Conservation (phyloP, 2,888 invertebrate genomes). For the Cephus pygmeus region DNA sequence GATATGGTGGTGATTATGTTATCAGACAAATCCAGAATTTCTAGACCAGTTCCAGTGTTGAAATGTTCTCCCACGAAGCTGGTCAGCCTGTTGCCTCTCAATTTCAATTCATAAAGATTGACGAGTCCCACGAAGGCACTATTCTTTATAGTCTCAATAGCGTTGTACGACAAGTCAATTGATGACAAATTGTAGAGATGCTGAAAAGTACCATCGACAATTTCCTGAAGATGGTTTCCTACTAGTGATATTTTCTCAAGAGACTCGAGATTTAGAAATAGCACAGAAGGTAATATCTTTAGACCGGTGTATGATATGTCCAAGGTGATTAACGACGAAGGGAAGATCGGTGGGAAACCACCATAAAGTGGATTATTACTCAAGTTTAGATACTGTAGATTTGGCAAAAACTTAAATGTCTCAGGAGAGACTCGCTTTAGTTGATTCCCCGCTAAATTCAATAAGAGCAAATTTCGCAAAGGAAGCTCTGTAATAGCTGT, state of each 20-base stretch:
- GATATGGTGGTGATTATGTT: constrained; percentile 86
- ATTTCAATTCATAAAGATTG: constrained; percentile 77
- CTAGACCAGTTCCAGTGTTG: constrained; percentile 84
- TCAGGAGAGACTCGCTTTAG: constrained; percentile 78
- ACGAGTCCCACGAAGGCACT: constrained; percentile 83
- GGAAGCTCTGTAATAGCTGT: constrained; percentile 75
- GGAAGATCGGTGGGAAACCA: constrained; percentile 71
- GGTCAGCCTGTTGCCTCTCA: constrained; percentile 82
- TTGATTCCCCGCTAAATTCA: constrained; percentile 85
- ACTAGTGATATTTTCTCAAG: constrained; percentile 77
- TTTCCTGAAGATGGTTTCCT: constrained; percentile 78
- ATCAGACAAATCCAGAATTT: constrained; percentile 82
- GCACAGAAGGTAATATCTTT: constrained; percentile 78
- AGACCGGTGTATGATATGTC: constrained; percentile 82
- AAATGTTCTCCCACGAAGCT: constrained; percentile 88
- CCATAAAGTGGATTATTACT: constrained; percentile 82
- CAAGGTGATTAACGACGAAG: constrained; percentile 70
- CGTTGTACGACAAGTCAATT: constrained; percentile 84
- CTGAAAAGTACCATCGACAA: constrained; percentile 81
- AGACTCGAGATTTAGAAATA: constrained; percentile 75
- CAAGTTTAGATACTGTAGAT: constrained; percentile 78
- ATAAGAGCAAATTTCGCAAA: constrained; percentile 73
- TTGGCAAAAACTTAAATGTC: constrained; percentile 75
- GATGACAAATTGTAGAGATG: constrained; percentile 79
- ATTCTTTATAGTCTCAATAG: constrained; percentile 79